Base-by-base conservation (phyloP, 2,113 vertebrate genomes). In the Microcebus ravelobensis region DNA sequence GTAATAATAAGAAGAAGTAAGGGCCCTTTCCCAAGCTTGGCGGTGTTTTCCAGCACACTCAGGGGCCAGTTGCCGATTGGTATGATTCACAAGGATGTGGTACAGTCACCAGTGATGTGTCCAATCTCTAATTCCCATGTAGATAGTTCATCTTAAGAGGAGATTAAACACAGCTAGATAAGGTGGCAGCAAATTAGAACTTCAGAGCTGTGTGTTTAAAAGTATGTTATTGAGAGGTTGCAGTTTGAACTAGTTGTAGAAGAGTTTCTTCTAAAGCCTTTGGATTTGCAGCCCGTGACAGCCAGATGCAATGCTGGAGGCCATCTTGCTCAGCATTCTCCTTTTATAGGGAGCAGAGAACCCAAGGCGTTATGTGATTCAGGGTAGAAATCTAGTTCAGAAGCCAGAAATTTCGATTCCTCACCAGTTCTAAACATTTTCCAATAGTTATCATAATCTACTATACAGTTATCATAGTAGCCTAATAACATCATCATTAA, bases 381-480 rank as follows among this genome's bases (percentile, higher is more conserved):
- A 21, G 14, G 18, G 8, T 27, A 61, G 68, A 93, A 96, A 87
- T 70, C 13, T 71, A 8, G 36, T 31, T 65, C 39, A n/a, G 31
- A 82, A 82, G 23, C 8, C 45, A 82, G 86, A 96, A 85, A 85
- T 89, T 88, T 95, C 67, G 93, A 27, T 8, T 82, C 34, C n/a
- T 90, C 25, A 42, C 29, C 39, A 80, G 13, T 88, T 88, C 45
- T 91, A 42, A 84, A 73, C 25, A 91, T 80, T 79, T 89, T 91
- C 36, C 21, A 57, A 50, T 73, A 93, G 83, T 45, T 63, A 31
- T n/a, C 31, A 29, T 50, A 36, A 52, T 61, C 36, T 87, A 6
- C 11, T 88, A 67, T 67, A 25, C 45, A 14, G 8, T n/a, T 57
- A n/a, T 34, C 61, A 25, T 25, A 42, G 52, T 42, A 50, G 9